Evolutionary conservation across 2,113 vertebrate genomes (phyloP), one percentile per base, ranked within the genome.

Genomic region (Microcebus ravelobensis): DNA sequence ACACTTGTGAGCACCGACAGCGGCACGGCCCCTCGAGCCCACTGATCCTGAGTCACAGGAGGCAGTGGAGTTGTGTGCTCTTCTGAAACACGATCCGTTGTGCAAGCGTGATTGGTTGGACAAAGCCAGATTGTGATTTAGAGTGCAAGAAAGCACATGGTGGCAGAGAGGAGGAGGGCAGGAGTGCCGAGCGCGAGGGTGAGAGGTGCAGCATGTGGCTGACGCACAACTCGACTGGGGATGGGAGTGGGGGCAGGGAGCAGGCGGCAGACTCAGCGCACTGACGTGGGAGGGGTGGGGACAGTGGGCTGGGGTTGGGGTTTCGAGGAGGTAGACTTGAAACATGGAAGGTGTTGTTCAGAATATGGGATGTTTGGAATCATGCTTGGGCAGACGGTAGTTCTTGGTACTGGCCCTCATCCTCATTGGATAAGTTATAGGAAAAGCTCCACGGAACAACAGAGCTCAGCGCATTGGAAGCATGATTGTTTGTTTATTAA

Each of bases 121-220:
- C 21, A 87, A 81, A 86, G n/a, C 39, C 25, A 42, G 73, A 76
- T 1, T 18, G 9, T 52, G 73, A 74, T 39, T 76, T 8, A 48
- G 39, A 39, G 18, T 14, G 3, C 29, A 82, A 52, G 68, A 20
- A 74, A 81, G 45, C 3, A n/a, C 17, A 2, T 11, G 14, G 83
- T 3, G 25, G 25, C 4, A 48, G 68, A 84, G 71, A 80, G 50
- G 80, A 39, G 0, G 15, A 50, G 29, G 36, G 27, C 13, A 0
- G 48, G 31, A 25, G 4, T 21, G 52, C 6, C 34, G 39, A 74
- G 57, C 18, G 10, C 20, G 8, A 48, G 6, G 4, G 27, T 25
- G 23, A 23, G 68, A 76, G 31, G 5, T 14, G 5, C 0, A 2
- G 2, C 4, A 6, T 7, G 9, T 4, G 45, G 48, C 5, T 55